These are phyloP conservation scores for Nixonia krombeini DNA, from an alignment of 1,140 invertebrate species.

Conservation along the genomic window DNA sequence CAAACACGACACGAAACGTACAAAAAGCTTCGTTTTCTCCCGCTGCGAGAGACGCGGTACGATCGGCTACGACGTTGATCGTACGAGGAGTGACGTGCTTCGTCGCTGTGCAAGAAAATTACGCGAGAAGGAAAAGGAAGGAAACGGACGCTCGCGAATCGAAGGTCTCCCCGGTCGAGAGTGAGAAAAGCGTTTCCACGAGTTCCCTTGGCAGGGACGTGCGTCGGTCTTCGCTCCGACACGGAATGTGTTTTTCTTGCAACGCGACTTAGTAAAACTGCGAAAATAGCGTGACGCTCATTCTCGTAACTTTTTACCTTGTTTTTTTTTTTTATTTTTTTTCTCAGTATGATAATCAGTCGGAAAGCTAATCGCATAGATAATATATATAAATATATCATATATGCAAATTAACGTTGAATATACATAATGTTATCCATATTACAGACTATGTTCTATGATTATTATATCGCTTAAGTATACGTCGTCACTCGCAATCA, in stretches of 20 bases:
- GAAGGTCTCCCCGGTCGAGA: slow-evolving; percentile 11
- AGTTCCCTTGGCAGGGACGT: slow-evolving; percentile 21
- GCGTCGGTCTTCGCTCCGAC: slow-evolving; percentile 39
- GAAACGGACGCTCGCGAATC: neutral
- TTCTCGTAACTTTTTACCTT: slow-evolving; percentile 35
- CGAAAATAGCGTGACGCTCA: slow-evolving; percentile 3
- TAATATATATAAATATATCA: slow-evolving; percentile 63
- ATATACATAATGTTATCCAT: slow-evolving; percentile 60
- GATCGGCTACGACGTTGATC: slow-evolving; percentile 42
- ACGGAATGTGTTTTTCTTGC: slow-evolving; percentile 28
- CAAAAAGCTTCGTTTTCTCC: slow-evolving; percentile 25
- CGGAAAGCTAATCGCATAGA: slow-evolving; percentile 67
- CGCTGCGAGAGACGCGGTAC: slow-evolving; percentile 40
- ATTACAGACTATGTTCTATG: slow-evolving; percentile 50
- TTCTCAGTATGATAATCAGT: slow-evolving; percentile 68
- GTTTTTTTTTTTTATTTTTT: no score
- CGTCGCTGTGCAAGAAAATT: slow-evolving; percentile 30
- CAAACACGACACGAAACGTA: slow-evolving; percentile 39
- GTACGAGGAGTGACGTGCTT: slow-evolving; percentile 15
- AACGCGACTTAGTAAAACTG: slow-evolving; percentile 19
- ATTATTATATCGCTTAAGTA: slow-evolving; percentile 47
- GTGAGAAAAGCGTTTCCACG: no score
- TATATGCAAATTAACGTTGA: slow-evolving; percentile 61
- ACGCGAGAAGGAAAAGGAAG: neutral
- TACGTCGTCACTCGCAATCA: slow-evolving; percentile 56